Conservation (phyloP, 2,888 invertebrate species). For the Mythimna impura region DNA sequence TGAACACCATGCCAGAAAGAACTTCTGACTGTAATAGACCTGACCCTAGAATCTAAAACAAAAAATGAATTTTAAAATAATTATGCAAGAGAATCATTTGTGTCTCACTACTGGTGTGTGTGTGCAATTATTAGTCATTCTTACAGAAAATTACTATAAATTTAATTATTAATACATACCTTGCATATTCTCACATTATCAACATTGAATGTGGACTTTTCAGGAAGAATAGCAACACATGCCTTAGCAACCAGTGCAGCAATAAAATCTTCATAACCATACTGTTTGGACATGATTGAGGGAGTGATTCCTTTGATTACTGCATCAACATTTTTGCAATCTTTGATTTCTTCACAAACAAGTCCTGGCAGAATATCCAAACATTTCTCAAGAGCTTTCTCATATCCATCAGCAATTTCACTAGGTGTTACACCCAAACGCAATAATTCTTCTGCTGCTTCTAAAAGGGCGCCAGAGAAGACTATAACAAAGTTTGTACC, state of each 20-base stretch:
- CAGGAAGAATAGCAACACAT: conserved; percentile 96
- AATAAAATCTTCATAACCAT: conserved; percentile 98
- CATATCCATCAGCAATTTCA: conserved; percentile 99
- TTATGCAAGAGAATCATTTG: not conserved
- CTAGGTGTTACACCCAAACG: conserved; percentile 98
- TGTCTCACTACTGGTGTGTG: not conserved
- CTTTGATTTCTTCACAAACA: conserved; percentile 94
- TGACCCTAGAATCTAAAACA: conserved; percentile 93
- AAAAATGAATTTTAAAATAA: not conserved
- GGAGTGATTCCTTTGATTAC: conserved; percentile 94
- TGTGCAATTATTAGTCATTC: not conserved
- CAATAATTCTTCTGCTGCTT: conserved; percentile 97
- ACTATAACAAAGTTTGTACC: conserved; percentile 99
- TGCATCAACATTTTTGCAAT: conserved; percentile 91
- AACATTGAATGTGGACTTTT: conserved; percentile 97
- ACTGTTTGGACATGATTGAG: conserved; percentile 99
- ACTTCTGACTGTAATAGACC: conserved; percentile 95
- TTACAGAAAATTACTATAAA: not conserved
- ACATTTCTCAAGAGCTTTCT: conserved; percentile 96
- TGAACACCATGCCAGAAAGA: conserved; percentile 99
- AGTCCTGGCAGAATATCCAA: conserved; percentile 96
- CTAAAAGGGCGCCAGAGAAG: conserved; percentile 97
- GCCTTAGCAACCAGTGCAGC: conserved; percentile 96
- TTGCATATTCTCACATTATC: conserved; percentile 99
- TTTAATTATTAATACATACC: conserved; percentile 76